Evolutionary conservation across 2,888 invertebrate genomes (phyloP).

Genomic region (Anagyrus pseudococci): DNA sequence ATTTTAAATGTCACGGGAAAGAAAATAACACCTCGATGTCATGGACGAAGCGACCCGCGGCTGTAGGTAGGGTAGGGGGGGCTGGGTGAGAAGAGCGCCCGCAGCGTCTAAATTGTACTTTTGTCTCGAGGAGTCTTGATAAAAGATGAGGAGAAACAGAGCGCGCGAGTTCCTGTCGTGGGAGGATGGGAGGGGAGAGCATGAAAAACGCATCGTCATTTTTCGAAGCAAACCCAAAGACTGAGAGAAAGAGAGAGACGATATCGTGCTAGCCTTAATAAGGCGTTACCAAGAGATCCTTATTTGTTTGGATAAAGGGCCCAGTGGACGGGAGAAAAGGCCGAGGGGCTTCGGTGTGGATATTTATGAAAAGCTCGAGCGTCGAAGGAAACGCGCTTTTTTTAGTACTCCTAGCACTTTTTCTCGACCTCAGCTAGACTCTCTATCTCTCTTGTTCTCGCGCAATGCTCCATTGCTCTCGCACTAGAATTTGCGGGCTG

Average conservation of each 20-base stretch:
- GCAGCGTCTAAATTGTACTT: constrained; percentile 29
- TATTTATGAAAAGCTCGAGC: constrained; percentile 17
- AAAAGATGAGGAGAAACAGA: constrained; percentile 17
- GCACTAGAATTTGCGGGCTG: constrained; percentile 22
- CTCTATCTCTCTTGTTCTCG: constrained; percentile 32
- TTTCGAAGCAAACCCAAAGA: constrained; percentile 22
- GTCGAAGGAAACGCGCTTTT: background rate
- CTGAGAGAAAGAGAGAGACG: background rate
- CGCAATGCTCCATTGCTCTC: constrained; percentile 35
- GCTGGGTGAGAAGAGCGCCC: constrained; percentile 5
- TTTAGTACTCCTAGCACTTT: constrained; percentile 9
- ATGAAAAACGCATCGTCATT: constrained; percentile 35
- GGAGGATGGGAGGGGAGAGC: background rate
- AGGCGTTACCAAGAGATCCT: constrained; percentile 24
- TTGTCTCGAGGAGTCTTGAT: constrained; percentile 26
- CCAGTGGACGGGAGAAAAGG: background rate
- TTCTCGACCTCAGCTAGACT: constrained; percentile 21
- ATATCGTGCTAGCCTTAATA: constrained; percentile 7
- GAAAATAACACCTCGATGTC: constrained; percentile 15
- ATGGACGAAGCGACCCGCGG: too few relatives aligned
- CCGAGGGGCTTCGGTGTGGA: too few relatives aligned
- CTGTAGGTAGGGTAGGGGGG: too few relatives aligned
- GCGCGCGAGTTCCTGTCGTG: background rate
- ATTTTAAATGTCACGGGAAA: constrained; percentile 24
- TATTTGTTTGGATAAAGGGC: constrained; percentile 34